Conservation (phyloP, 2,113 vertebrate genomes). For the Cyprinodon brontotheroides region DNA sequence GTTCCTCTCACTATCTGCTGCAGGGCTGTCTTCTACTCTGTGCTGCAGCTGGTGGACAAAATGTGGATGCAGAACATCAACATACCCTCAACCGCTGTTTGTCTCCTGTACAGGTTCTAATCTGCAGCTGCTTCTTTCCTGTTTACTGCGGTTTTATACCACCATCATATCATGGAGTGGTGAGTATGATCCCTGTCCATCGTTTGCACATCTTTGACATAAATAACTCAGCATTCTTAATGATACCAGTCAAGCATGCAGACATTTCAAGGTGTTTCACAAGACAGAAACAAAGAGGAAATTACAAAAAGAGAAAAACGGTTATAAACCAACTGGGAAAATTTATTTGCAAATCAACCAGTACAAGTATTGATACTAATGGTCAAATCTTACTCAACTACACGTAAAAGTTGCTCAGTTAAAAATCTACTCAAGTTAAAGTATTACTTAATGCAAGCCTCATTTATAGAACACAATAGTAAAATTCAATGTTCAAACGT, state of each 20-base stretch:
- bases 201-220: neutral
- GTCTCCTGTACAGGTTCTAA: conserved; percentile 80
- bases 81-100: too few species aligned
- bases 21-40: too few species aligned
- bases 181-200: conserved; percentile 68
- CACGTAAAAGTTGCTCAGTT: too few species aligned
- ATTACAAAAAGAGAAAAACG: neutral
- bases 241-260: neutral
- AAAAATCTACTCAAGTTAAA: too few species aligned
- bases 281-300: neutral
- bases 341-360: neutral
- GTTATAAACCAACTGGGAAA: neutral
- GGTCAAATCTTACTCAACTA: too few species aligned
- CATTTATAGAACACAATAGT: too few species aligned
- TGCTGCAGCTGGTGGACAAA: too few species aligned
- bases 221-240: neutral
- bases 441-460: too few species aligned
- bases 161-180: conserved; percentile 89
- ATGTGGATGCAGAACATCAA: too few species aligned
- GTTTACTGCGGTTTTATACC: conserved; percentile 86
- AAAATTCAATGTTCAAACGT: too few species aligned
- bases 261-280: neutral
- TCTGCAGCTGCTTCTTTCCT: conserved; percentile 90
- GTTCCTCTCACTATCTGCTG: too few species aligned
- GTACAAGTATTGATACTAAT: too few species aligned